Base-by-base conservation (phyloP, 2,113 vertebrate species). In the Xenopus laevis region DNA sequence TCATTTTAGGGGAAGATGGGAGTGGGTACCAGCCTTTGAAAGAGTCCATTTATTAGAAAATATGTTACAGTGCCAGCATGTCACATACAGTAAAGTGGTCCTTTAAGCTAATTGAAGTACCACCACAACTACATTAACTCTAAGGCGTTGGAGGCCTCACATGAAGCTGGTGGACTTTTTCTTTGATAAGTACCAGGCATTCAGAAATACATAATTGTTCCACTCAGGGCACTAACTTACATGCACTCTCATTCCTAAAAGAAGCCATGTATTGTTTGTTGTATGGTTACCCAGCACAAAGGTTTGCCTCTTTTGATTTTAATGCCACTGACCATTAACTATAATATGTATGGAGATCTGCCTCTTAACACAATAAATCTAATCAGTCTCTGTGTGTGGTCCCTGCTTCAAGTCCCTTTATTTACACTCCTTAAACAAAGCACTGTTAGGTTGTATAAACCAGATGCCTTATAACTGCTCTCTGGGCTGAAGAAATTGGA, bases 371-470 rank as follows among this genome's bases (percentile, higher is more conserved):
- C 65, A 68, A 75, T 75, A 75, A 75, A 75, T 75, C 73, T 62
- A 75, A 75, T 75, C 57, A 63, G 58, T 9, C 73, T 23, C 15
- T 63, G 65, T 75, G 73, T 75, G 73, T 75, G 73, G 73, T 75
- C 73, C 53, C 47, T 44, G 60, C 63, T 65, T 20, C 63, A 44
- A 33, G 13, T 65, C 63, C n/a, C 65, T 75, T 75, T 75, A 75
- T 68, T 75, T 62, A 69, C 58, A 64, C 55, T 4, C 66, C 21
- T n/a, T 77, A 77, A 70, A 57, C 21, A 60, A 70, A 77, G 69
- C 62, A 63, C 74, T 70, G 66, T 76, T 76, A 70, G 69, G 67
- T 63, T 70, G 74, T 69, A 77, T 77, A 64, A 77, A 77, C 74
- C 74, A 77, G 74, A 77, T 63, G 66, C 63, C 67, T 67, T 17